phyloP scores from a whole-genome alignment of 2,888 invertebrate species.

The Clivina fossor region DNA sequence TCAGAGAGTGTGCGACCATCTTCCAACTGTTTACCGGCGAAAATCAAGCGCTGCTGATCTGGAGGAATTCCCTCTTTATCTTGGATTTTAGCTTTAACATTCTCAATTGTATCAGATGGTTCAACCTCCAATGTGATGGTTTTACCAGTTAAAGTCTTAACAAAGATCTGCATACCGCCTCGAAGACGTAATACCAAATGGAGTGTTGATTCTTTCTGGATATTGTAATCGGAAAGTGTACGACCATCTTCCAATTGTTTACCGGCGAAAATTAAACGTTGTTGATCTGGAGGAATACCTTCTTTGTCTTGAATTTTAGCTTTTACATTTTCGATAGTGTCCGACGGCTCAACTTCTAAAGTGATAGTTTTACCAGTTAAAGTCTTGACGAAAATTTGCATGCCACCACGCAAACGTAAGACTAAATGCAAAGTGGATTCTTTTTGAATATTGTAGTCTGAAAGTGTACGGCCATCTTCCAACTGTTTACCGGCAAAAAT shows the following conservation, averaged over 20 bases:
- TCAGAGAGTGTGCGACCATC: constrained; percentile 59
- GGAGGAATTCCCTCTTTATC: constrained; percentile 58
- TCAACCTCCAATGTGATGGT: constrained; percentile 60
- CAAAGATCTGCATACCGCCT: constrained; percentile 68
- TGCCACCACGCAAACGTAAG: constrained; percentile 64
- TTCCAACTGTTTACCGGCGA: constrained; percentile 77
- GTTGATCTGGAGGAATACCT: constrained; percentile 85
- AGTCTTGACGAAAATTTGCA: constrained; percentile 67
- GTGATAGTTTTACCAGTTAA: constrained; percentile 62
- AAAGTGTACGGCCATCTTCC: constrained; percentile 68
- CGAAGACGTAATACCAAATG: constrained; percentile 84
- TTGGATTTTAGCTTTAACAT: constrained; percentile 61
- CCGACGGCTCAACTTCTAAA: constrained; percentile 59
- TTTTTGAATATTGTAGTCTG: constrained; percentile 68
- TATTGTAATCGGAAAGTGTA: constrained; percentile 74
- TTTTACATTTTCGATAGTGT: constrained; percentile 63
- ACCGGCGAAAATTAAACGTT: constrained; percentile 83
- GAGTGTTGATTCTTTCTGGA: constrained; percentile 90
- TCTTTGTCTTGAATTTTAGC: constrained; percentile 68
- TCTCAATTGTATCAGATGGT: constrained; percentile 65
- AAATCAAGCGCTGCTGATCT: constrained; percentile 82
- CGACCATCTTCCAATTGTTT: constrained; percentile 63
- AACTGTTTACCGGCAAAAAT: constrained; percentile 71
- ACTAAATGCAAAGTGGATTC: constrained; percentile 62
- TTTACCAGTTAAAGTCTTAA: constrained; percentile 60